phyloP scores from a whole-genome alignment of 2,888 invertebrate genomes.

The Hypsopygia costalis region DNA sequence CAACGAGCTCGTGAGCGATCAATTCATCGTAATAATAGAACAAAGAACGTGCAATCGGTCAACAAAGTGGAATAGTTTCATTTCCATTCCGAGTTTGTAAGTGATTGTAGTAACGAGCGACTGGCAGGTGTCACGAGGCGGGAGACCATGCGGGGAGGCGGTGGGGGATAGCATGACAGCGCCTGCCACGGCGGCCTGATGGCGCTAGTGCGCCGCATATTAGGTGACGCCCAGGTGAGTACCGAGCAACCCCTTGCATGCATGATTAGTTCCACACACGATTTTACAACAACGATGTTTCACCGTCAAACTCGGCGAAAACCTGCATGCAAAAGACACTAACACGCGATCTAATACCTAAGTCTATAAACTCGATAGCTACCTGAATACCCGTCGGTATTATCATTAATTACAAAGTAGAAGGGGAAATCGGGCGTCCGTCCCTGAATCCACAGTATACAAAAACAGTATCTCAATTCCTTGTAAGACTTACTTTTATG shows the following conservation, averaged over 20 bases:
- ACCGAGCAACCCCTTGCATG: background rate
- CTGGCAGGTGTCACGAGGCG: conserved; percentile 38
- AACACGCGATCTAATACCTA: conserved; percentile 17
- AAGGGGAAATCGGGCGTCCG: conserved; percentile 22
- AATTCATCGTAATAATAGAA: no score
- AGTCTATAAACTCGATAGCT: conserved; percentile 8
- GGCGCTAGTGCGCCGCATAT: conserved; percentile 92
- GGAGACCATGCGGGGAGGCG: conserved; percentile 53
- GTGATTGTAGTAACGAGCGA: conserved; percentile 30
- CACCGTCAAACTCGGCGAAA: background rate
- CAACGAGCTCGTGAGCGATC: background rate
- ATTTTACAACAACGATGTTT: background rate
- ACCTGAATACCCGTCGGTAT: conserved; percentile 19
- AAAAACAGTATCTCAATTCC: no score
- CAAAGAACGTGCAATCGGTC: background rate
- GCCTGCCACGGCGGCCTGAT: conserved; percentile 85
- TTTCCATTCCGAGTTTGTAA: conserved; percentile 41
- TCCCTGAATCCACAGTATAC: no score
- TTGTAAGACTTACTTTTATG: no score
- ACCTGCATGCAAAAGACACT: conserved; percentile 1
- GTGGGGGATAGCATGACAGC: conserved; percentile 76
- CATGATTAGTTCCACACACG: background rate
- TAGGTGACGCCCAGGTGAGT: conserved; percentile 91
- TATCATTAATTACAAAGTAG: conserved; percentile 40
- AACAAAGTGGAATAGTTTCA: conserved; percentile 50